Conservation (phyloP, 1,140 invertebrate species). For the Phocides pigmalion region DNA sequence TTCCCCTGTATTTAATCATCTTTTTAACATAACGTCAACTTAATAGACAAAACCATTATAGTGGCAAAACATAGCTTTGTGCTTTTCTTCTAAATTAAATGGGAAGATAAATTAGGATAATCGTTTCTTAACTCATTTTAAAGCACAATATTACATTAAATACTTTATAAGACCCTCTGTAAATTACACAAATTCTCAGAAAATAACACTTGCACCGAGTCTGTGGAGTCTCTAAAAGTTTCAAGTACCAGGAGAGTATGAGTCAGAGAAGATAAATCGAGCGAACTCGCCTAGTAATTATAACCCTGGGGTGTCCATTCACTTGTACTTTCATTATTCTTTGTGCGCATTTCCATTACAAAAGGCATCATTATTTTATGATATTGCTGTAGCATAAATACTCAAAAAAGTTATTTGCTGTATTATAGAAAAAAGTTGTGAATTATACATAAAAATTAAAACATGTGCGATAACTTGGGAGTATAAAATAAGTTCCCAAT, state of each 20-base stretch:
- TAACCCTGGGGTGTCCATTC: conserved; percentile 69
- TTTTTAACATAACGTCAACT: too few species aligned
- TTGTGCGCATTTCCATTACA: conserved; percentile 50
- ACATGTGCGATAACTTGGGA: too few species aligned
- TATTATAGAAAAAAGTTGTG: too few species aligned
- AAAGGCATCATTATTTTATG: conserved; percentile 5
- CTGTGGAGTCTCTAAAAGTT: conserved; percentile 26
- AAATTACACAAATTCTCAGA: conserved; percentile 29
- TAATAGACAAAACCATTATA: neutral
- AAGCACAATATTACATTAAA: conserved; percentile 28
- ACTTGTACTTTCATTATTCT: conserved; percentile 77
- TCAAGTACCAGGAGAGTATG: conserved; percentile 28
- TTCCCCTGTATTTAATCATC: too few species aligned
- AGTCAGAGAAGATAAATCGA: conserved; percentile 28
- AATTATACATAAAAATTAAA: too few species aligned
- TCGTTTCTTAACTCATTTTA: conserved; percentile 8
- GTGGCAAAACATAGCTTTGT: neutral
- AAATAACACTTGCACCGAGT: conserved; percentile 20
- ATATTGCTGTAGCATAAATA: neutral
- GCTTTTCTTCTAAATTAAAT: neutral
- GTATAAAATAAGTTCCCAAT: too few species aligned
- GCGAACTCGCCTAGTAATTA: conserved; percentile 59
- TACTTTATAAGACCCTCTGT: conserved; percentile 24
- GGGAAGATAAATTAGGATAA: conserved; percentile 20
- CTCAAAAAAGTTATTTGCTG: too few species aligned